Evolutionary conservation across 2,888 invertebrate species (phyloP).

Genomic region (Tipula unca): DNA sequence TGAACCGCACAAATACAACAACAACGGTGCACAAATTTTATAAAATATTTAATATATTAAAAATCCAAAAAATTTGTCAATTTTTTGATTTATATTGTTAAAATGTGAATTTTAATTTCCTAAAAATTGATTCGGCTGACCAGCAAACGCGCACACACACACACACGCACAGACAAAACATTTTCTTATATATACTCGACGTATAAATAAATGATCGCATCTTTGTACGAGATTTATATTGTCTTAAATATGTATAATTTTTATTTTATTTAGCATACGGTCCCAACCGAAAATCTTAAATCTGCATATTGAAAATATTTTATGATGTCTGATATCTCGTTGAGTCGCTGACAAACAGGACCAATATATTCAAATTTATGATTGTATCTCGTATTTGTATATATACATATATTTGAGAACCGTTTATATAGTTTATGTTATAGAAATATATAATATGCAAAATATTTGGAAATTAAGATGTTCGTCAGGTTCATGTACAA

Average conservation of each 20-base stretch:
- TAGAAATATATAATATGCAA: neutral
- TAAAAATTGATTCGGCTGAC: neutral
- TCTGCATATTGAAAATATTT: neutral
- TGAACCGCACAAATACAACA: neutral
- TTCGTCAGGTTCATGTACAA: neutral
- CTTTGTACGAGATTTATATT: neutral
- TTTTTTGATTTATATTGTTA: neutral
- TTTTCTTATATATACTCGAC: neutral
- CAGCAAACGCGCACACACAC: neutral
- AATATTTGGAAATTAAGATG: neutral
- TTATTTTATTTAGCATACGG: neutral
- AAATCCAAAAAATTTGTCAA: neutral
- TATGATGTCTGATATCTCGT: neutral
- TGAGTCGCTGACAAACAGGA: neutral
- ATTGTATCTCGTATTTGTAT: neutral
- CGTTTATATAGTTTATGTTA: neutral
- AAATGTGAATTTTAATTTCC: neutral
- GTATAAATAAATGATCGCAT: neutral
- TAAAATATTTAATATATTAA: no score
- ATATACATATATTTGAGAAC: neutral
- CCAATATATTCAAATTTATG: neutral
- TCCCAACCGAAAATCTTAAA: neutral
- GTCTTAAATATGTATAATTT: slow-evolving; percentile 14
- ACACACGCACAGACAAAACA: neutral
- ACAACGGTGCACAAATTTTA: neutral